Conservation (phyloP, 2,113 vertebrate genomes). For the Alethe castanea region DNA sequence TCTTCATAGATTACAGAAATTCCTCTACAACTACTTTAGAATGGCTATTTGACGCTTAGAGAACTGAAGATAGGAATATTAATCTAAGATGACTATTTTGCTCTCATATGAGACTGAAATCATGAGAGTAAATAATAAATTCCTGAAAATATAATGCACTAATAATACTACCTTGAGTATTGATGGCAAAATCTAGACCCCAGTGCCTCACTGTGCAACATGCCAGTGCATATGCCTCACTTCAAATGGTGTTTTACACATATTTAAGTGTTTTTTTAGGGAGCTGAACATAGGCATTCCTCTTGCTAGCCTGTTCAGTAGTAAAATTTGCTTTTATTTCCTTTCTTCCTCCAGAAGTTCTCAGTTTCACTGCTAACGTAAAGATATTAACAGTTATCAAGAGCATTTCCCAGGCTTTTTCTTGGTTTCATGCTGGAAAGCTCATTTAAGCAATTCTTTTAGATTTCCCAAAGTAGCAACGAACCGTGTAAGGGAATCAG, state of each 20-base stretch:
- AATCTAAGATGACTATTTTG: not conserved
- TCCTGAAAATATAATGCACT: not conserved
- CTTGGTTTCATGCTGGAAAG: not conserved
- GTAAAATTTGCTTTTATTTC: not conserved
- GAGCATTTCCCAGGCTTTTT: not conserved
- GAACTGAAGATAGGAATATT: not conserved
- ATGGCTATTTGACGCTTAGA: not conserved
- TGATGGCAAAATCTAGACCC: not conserved
- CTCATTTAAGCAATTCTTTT: not conserved
- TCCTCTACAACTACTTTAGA: not conserved
- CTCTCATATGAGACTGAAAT: not conserved
- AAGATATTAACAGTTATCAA: not conserved
- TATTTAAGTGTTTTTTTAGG: not conserved
- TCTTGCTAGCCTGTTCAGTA: not conserved
- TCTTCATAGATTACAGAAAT: not conserved
- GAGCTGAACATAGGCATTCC: not conserved
- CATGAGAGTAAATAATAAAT: not conserved
- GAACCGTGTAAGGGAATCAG: not conserved
- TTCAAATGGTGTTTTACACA: not conserved
- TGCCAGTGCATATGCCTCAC: not conserved
- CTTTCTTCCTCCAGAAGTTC: not conserved
- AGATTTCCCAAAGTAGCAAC: slow-evolving; percentile 1
- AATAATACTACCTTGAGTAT: not conserved
- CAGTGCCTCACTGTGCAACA: not conserved
- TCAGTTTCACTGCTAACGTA: not conserved